phyloP scores from a whole-genome alignment of 2,113 vertebrate genomes.

The Etia nguti region DNA sequence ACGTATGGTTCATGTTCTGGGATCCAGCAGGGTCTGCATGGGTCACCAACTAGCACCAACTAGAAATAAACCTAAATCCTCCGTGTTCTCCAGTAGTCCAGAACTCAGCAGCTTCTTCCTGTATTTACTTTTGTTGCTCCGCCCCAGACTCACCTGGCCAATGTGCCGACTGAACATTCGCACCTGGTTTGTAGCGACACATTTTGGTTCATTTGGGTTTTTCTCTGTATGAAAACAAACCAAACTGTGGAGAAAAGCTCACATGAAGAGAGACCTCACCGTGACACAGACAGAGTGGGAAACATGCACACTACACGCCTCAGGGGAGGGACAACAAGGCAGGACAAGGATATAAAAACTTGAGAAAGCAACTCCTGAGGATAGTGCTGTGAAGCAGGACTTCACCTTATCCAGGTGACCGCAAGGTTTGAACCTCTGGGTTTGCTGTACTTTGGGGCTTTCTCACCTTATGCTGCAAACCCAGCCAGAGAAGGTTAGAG shows the following conservation, averaged over 20 bases:
- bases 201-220: not conserved
- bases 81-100: not conserved
- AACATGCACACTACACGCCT: accelerated
- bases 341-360: not conserved
- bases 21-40: not conserved
- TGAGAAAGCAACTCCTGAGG: accelerated
- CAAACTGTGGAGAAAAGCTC: not conserved
- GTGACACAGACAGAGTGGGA: not conserved
- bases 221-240: not conserved
- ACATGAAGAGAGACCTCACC: not conserved
- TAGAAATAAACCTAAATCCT: not conserved
- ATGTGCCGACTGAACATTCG: not conserved
- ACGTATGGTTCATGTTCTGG: accelerated
- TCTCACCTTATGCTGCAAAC: accelerated
- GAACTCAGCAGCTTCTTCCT: not conserved
- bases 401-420: accelerated
- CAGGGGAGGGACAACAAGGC: not conserved
- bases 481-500: not conserved
- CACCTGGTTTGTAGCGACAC: not conserved
- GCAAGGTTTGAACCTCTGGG: not conserved
- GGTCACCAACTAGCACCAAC: too few species aligned
- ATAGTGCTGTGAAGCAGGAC: accelerated
- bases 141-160: not conserved
- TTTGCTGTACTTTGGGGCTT: not conserved
- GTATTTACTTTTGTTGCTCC: not conserved